These are phyloP conservation scores for Chouioia cunea DNA, from an alignment of 2,888 invertebrate species.

Conservation along the genomic window DNA sequence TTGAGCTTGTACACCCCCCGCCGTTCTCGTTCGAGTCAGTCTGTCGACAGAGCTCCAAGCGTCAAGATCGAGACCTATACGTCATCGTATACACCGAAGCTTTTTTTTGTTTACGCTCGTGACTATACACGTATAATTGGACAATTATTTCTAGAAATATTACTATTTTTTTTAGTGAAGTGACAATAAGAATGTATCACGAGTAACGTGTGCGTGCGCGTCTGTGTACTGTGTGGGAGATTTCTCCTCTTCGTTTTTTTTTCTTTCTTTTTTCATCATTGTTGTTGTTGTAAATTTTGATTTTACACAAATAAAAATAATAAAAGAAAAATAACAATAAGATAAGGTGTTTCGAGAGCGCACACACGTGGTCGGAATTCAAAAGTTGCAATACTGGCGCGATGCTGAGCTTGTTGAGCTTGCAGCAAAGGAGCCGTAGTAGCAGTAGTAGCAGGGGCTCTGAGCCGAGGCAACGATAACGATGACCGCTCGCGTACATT, in stretches of 20 bases:
- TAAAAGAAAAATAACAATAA: slow-evolving; percentile 17
- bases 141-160: no score
- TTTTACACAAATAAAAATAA: no score
- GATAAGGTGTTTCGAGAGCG: slow-evolving; percentile 48
- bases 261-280: no score
- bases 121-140: background rate
- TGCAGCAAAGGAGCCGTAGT: slow-evolving; percentile 33
- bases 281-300: no score
- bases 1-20: slow-evolving; percentile 41
- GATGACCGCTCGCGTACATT: slow-evolving; percentile 68
- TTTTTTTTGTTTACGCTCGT: background rate
- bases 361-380: slow-evolving; percentile 46
- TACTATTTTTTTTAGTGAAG: no score
- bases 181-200: no score
- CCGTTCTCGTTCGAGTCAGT: slow-evolving; percentile 50
- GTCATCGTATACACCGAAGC: background rate
- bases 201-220: background rate
- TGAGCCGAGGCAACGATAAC: slow-evolving; percentile 52
- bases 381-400: slow-evolving; percentile 37
- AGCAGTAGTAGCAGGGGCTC: slow-evolving; percentile 7
- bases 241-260: no score
- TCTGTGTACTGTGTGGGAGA: no score
- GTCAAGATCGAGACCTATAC: slow-evolving; percentile 52
- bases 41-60: slow-evolving; percentile 62
- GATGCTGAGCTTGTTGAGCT: slow-evolving; percentile 47